Evolutionary conservation across 2,113 vertebrate genomes (phyloP).

Genomic region (Ovis aries): DNA sequence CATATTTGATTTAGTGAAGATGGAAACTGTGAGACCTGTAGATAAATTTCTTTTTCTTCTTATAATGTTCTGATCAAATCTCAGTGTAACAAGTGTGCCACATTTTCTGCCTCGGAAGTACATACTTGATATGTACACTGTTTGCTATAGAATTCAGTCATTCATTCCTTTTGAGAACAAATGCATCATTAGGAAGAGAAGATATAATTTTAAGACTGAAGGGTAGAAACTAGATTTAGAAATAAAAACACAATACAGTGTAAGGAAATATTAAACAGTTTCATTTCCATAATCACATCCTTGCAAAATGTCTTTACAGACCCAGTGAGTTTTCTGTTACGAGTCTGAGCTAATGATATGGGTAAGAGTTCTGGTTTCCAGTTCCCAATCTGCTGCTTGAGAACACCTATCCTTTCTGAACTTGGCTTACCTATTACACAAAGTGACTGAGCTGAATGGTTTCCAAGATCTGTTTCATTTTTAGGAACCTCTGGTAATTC

Average conservation of each 20-base stretch:
- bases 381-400: not conserved
- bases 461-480: not conserved
- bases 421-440: not conserved
- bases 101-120: not conserved
- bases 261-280: not conserved
- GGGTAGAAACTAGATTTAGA: not conserved
- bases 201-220: not conserved
- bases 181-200: not conserved
- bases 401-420: not conserved
- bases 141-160: not conserved
- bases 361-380: not conserved
- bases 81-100: not conserved
- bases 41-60: constrained; percentile 26
- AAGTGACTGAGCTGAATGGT: not conserved
- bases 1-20: not conserved
- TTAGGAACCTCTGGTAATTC: not conserved
- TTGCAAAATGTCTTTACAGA: not conserved
- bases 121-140: not conserved
- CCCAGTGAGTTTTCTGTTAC: not conserved
- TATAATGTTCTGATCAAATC: not conserved
- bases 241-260: not conserved
- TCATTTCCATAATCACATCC: not conserved
- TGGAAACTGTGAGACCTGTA: not conserved
- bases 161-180: constrained; percentile 18
- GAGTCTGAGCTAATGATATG: not conserved